These are phyloP conservation scores for Lucilia sericata DNA, from an alignment of 1,140 invertebrate species.

Conservation along the genomic window DNA sequence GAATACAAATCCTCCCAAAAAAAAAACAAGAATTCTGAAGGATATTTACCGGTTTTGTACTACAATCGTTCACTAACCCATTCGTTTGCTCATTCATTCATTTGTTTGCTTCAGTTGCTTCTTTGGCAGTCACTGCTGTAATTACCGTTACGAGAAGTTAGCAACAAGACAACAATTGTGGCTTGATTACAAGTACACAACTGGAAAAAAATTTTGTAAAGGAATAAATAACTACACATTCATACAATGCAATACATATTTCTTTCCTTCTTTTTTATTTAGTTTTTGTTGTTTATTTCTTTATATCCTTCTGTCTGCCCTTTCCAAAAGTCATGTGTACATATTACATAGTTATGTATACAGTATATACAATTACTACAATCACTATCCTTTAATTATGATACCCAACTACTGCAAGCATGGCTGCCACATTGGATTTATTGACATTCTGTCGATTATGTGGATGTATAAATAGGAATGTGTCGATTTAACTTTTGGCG, in stretches of 20 bases:
- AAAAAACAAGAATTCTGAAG: constrained; percentile 22
- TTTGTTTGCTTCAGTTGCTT: constrained; percentile 11
- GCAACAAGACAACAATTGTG: constrained; percentile 38
- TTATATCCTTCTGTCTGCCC: too few species aligned
- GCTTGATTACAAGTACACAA: constrained; percentile 30
- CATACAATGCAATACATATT: not conserved
- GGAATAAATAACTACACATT: constrained; percentile 14
- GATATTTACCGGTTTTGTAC: constrained; percentile 17
- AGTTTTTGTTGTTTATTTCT: too few species aligned
- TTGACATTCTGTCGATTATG: too few species aligned
- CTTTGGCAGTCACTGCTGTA: constrained; percentile 34
- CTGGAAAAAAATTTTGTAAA: constrained; percentile 2
- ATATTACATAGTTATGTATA: too few species aligned
- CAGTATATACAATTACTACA: too few species aligned
- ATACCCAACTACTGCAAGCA: too few species aligned
- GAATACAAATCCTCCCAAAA: not conserved
- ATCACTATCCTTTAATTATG: too few species aligned
- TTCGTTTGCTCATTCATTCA: not conserved
- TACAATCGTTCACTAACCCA: constrained; percentile 21
- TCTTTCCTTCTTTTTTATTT: too few species aligned
- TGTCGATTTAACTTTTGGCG: too few species aligned
- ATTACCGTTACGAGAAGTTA: constrained; percentile 30
- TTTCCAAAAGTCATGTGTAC: too few species aligned
- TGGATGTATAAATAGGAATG: too few species aligned
- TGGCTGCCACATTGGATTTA: too few species aligned